These are phyloP conservation scores for Coleophora deauratella DNA, from an alignment of 2,888 invertebrate species.

Conservation along the genomic window DNA sequence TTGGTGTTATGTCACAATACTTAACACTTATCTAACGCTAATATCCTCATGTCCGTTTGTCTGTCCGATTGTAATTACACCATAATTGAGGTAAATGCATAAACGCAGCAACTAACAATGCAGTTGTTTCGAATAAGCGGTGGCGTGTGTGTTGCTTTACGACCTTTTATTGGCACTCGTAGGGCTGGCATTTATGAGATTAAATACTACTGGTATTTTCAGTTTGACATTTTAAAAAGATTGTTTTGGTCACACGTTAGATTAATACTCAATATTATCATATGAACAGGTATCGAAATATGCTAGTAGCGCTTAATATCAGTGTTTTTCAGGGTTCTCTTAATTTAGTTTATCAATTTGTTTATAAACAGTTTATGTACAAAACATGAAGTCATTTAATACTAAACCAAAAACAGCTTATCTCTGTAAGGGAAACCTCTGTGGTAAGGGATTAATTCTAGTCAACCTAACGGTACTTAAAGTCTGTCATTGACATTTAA, in stretches of 20 bases:
- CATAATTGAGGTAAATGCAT: neutral
- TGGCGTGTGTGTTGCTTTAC: neutral
- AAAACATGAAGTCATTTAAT: too few species aligned
- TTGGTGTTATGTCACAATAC: neutral
- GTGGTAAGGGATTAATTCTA: too few species aligned
- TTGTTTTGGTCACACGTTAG: too few species aligned
- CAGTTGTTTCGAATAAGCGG: constrained; percentile 1
- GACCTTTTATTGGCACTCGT: neutral
- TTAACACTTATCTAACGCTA: neutral
- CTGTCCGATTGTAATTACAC: neutral
- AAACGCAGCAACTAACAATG: neutral
- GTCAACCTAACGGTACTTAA: too few species aligned
- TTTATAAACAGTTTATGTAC: too few species aligned
- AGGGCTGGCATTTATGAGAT: neutral
- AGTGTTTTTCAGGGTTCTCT: too few species aligned
- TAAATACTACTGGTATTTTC: neutral
- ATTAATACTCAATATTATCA: neutral
- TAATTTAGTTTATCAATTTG: too few species aligned
- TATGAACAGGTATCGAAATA: too few species aligned
- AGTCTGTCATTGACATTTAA: too few species aligned
- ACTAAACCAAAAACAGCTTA: too few species aligned
- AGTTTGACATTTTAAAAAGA: neutral
- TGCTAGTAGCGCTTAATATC: too few species aligned
- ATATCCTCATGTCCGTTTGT: neutral
- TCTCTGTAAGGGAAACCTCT: too few species aligned